Conservation (phyloP, 1,140 invertebrate genomes). For the Drosophila willistoni region DNA sequence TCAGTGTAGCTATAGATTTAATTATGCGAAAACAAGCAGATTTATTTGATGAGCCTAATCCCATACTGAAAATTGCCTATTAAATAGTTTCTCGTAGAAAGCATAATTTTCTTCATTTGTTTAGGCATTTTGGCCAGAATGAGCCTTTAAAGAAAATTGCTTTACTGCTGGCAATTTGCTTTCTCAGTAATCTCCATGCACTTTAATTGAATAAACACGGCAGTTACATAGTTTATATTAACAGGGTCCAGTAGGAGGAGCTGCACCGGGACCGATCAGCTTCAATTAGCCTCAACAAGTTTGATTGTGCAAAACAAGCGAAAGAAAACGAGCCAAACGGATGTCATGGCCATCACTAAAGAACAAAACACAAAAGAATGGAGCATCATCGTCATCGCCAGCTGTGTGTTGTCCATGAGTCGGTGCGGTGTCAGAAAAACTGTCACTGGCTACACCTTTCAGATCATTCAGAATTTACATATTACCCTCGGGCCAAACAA, state of each 20-base stretch:
- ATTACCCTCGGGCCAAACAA: slow-evolving; percentile 13
- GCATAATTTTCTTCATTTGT: slow-evolving; percentile 6
- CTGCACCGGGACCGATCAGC: slow-evolving; percentile 40
- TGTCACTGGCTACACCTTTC: slow-evolving; percentile 67
- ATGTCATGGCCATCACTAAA: slow-evolving; percentile 42
- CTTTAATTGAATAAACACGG: slow-evolving; percentile 77
- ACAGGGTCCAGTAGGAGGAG: slow-evolving; percentile 23
- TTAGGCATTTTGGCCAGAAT: slow-evolving; percentile 41
- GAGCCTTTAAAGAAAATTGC: slow-evolving; percentile 51
- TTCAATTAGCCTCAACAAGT: slow-evolving; percentile 74
- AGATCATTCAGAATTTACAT: slow-evolving; percentile 37
- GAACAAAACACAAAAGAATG: background rate
- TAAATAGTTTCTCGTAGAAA: slow-evolving; percentile 1
- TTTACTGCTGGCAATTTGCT: slow-evolving; percentile 51
- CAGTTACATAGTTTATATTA: slow-evolving; percentile 74
- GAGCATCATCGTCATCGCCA: slow-evolving; percentile 4
- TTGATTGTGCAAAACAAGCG: slow-evolving; percentile 31
- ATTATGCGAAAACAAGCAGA: slow-evolving; percentile 12
- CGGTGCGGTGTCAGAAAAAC: slow-evolving; percentile 69
- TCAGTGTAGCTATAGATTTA: background rate
- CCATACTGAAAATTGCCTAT: slow-evolving; percentile 17
- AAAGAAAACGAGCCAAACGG: slow-evolving; percentile 50
- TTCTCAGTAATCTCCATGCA: slow-evolving; percentile 41
- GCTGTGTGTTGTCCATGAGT: slow-evolving; percentile 20
- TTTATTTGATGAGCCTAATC: slow-evolving; percentile 15